phyloP scores from a whole-genome alignment of 2,888 invertebrate species.

The Nemoura dubitans region DNA sequence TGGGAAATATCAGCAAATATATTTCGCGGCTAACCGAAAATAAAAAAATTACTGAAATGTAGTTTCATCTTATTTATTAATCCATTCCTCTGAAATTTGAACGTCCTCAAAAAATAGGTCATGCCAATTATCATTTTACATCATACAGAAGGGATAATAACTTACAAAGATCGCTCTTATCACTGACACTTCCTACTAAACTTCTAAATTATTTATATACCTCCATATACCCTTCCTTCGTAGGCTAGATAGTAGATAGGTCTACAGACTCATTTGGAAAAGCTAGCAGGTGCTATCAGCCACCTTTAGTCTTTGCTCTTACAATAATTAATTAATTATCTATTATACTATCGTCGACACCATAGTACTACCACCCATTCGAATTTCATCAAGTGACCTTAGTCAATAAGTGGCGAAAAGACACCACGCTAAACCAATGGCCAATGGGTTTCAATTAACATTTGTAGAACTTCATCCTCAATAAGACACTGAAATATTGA shows the following conservation, averaged over 20 bases:
- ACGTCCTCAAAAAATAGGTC: background rate
- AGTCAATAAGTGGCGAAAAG: background rate
- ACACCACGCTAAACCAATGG: background rate
- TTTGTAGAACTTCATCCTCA: background rate
- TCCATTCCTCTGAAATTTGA: background rate
- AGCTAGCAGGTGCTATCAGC: background rate
- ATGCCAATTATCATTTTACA: background rate
- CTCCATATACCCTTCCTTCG: background rate
- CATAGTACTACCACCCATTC: background rate
- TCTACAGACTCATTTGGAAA: background rate
- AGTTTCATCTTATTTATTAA: background rate
- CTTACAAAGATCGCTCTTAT: background rate
- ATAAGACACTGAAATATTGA: constrained; percentile 12
- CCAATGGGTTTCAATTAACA: background rate
- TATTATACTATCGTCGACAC: background rate
- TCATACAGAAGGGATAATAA: background rate
- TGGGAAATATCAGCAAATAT: too few relatives aligned
- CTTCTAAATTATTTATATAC: background rate
- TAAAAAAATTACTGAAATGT: background rate
- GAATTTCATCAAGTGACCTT: background rate
- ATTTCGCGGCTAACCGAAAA: too few relatives aligned
- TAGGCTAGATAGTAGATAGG: background rate
- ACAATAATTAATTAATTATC: background rate
- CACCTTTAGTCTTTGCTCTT: constrained; percentile 12
- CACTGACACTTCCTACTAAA: background rate